These are phyloP conservation scores for Parauchenoglanis ngamensis DNA, from an alignment of 2,797 vertebrate genomes.

Conservation along the genomic window DNA sequence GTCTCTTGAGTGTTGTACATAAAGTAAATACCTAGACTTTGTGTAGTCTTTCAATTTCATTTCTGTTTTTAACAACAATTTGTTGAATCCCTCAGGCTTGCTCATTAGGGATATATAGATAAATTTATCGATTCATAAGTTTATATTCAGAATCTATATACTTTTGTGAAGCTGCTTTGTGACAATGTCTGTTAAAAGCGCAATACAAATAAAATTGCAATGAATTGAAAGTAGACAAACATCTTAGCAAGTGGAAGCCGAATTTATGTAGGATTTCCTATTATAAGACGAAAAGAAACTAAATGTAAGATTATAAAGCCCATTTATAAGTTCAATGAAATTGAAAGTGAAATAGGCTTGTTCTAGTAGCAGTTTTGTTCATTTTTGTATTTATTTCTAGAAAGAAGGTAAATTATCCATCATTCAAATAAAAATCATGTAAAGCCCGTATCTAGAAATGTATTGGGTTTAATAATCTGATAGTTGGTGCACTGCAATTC, in stretches of 20 bases:
- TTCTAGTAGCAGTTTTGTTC: background rate
- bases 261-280: background rate
- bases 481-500: background rate
- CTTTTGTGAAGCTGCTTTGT: too few relatives aligned
- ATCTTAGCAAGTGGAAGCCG: background rate
- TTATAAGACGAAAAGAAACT: background rate
- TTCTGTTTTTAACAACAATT: background rate
- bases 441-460: background rate
- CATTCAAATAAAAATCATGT: background rate
- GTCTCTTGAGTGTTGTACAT: background rate
- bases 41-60: background rate
- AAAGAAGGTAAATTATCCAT: too few relatives aligned
- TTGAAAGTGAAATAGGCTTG: background rate
- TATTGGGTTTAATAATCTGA: background rate
- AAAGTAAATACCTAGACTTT: background rate
- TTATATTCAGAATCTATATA: too few relatives aligned
- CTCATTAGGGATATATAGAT: too few relatives aligned
- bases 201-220: too few relatives aligned
- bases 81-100: background rate
- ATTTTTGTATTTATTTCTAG: background rate
- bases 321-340: background rate
- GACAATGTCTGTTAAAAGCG: too few relatives aligned
- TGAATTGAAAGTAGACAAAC: background rate
- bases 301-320: background rate
- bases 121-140: too few relatives aligned